phyloP scores from a whole-genome alignment of 2,797 vertebrate genomes.

The Gila robusta region DNA sequence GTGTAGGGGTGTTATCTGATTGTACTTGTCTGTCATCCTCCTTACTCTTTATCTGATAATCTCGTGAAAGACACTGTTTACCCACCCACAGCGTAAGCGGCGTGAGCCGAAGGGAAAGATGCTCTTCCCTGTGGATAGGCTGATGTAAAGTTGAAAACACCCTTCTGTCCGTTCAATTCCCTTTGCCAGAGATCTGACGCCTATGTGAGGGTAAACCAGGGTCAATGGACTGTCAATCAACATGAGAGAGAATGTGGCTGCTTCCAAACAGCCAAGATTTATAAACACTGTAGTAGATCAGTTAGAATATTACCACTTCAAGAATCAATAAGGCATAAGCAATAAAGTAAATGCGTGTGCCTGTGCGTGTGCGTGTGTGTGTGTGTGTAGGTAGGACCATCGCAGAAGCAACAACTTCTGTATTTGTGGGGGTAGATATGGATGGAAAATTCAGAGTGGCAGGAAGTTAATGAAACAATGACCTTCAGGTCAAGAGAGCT shows the following conservation, averaged over 20 bases:
- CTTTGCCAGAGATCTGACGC: constrained; percentile 18
- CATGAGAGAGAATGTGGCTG: background rate
- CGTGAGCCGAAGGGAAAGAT: background rate
- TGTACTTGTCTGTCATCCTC: constrained; percentile 34
- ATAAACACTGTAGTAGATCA: constrained; percentile 17
- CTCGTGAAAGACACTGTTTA: constrained; percentile 34
- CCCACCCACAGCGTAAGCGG: background rate
- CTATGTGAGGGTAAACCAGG: constrained; percentile 1
- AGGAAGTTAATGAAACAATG: constrained; percentile 80
- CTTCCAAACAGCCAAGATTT: constrained; percentile 35
- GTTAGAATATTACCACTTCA: constrained; percentile 30
- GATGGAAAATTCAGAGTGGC: constrained; percentile 76
- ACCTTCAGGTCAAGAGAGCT: constrained; percentile 76
- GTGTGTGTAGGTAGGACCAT: background rate
- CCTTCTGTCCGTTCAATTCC: constrained; percentile 18
- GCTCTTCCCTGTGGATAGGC: constrained; percentile 10
- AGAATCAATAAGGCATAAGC: constrained; percentile 39
- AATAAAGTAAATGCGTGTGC: background rate
- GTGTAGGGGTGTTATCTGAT: constrained; percentile 50
- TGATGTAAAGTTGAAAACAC: background rate
- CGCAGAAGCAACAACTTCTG: background rate
- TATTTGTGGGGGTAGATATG: constrained; percentile 29
- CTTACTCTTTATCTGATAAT: constrained; percentile 41
- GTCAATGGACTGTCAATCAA: constrained; percentile 27
- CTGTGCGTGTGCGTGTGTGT: background rate